A percentile compares a stretch with the other conserved stretches of the same genome.
These are phyloP conservation scores for Umimayanthus chanpuru DNA, from an alignment of 92 coral and sea anemone species.

Conservation along the genomic window DNA sequence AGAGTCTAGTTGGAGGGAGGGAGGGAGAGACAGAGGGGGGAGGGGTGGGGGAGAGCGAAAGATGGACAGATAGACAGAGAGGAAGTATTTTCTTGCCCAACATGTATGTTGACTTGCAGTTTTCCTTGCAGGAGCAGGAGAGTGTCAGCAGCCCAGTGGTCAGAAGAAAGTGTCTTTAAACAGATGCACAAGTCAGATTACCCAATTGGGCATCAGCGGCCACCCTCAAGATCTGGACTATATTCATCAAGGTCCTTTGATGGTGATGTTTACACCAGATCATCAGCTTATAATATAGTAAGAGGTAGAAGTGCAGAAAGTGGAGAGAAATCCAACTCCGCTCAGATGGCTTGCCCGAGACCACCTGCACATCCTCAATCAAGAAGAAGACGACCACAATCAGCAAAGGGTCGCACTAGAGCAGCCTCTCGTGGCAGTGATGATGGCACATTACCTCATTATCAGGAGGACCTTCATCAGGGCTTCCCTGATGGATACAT, in stretches of 20 bases:
- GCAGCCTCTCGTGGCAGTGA: conserved; percentile 43
- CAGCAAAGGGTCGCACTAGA: conserved; percentile 73
- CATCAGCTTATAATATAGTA: not conserved
- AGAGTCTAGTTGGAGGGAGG: too few species aligned
- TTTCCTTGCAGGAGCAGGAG: not conserved
- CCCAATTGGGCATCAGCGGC: conserved; percentile 7
- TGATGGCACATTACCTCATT: not conserved
- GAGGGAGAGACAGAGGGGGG: too few species aligned
- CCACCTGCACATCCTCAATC: conserved; percentile 69
- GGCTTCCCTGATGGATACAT: not conserved
- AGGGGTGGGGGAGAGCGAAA: not conserved
- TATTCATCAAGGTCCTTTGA: conserved; percentile 20
- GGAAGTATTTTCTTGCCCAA: not conserved
- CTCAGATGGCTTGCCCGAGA: conserved; percentile 52
- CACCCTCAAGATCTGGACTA: conserved; percentile 8
- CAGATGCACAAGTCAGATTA: conserved; percentile 5
- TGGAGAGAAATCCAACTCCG: conserved; percentile 4
- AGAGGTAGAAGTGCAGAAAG: conserved; percentile 3
- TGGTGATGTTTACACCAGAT: not conserved
- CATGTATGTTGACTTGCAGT: not conserved
- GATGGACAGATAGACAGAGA: not conserved
- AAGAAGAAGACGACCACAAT: conserved; percentile 63
- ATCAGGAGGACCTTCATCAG: not conserved
- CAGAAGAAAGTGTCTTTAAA: not conserved
- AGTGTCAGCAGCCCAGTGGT: not conserved